Evolutionary conservation across 2,888 invertebrate species (phyloP).

Genomic region (Agriopis marginaria): DNA sequence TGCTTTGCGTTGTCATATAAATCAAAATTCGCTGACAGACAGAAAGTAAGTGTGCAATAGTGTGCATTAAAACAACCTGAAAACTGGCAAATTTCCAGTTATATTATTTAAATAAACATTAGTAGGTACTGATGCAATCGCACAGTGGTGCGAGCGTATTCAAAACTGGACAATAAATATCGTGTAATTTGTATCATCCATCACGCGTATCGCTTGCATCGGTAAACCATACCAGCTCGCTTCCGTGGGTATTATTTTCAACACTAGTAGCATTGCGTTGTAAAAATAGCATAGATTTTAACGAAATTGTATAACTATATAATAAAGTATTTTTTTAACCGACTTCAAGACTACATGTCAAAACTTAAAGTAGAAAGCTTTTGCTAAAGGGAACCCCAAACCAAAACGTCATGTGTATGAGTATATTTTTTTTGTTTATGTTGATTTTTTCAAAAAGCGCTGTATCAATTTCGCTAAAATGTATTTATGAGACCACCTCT

Average conservation of each 20-base stretch:
- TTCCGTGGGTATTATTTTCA: slow-evolving; percentile 28
- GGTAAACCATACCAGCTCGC: slow-evolving; percentile 44
- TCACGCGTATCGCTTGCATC: slow-evolving; percentile 57
- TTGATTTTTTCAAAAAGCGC: too few relatives aligned
- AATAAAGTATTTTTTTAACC: too few relatives aligned
- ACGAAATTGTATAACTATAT: not conserved
- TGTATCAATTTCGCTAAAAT: too few relatives aligned
- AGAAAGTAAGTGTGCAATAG: not conserved
- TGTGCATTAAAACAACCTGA: not conserved
- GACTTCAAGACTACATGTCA: too few relatives aligned
- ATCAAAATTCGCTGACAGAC: slow-evolving; percentile 19
- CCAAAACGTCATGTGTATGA: too few relatives aligned
- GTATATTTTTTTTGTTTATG: too few relatives aligned
- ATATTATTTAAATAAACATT: slow-evolving; percentile 48
- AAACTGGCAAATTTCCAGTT: slow-evolving; percentile 42
- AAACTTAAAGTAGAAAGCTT: too few relatives aligned
- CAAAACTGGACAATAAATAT: slow-evolving; percentile 39
- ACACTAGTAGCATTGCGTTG: not conserved
- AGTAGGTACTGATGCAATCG: slow-evolving; percentile 43
- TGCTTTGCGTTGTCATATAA: not conserved
- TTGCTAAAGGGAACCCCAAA: too few relatives aligned
- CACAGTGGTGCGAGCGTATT: slow-evolving; percentile 40
- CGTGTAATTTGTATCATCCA: slow-evolving; percentile 56
- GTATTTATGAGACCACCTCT: too few relatives aligned
- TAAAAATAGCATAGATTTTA: not conserved